A percentile compares a stretch with the other conserved stretches of the same genome.
These are phyloP conservation scores for Myoxocephalus aenaeus DNA, from an alignment of 2,797 vertebrate genomes.

Conservation along the genomic window DNA sequence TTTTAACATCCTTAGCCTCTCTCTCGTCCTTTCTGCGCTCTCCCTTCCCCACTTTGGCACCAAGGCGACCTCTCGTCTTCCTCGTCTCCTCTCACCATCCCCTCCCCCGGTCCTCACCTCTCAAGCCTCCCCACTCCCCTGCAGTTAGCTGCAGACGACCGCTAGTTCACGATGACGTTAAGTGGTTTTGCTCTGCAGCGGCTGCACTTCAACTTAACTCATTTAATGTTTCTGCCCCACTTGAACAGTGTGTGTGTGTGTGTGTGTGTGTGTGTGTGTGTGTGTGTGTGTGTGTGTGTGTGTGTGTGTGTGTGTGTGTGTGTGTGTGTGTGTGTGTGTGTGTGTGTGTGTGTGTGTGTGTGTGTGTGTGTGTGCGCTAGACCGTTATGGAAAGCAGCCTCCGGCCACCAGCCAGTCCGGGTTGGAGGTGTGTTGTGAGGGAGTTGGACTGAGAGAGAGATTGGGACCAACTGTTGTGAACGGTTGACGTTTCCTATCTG, in stretches of 20 bases:
- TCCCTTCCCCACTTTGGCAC: neutral
- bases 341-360: too few species aligned
- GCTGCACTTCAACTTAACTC: constrained; percentile 52
- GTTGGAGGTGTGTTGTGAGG: constrained; percentile 12
- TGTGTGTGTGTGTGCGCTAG: too few species aligned
- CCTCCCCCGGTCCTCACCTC: neutral
- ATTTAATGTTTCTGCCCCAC: constrained; percentile 65
- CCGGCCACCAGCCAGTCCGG: constrained; percentile 60
- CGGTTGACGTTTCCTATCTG: neutral
- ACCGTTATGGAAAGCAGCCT: constrained; percentile 81
- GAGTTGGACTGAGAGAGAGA: neutral
- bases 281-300: too few species aligned
- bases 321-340: too few species aligned
- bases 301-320: too few species aligned
- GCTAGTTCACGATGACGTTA: constrained; percentile 45
- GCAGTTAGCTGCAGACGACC: constrained; percentile 14
- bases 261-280: too few species aligned
- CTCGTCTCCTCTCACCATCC: neutral
- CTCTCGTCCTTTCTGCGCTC: neutral
- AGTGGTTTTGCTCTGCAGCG: constrained; percentile 56
- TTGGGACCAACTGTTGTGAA: neutral
- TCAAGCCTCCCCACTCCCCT: neutral
- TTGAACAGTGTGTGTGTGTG: constrained; percentile 62
- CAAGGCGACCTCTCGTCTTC: neutral
- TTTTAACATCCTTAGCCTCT: neutral